Evolutionary conservation across 2,888 invertebrate species (phyloP).

Genomic region (Oscheius sp.): DNA sequence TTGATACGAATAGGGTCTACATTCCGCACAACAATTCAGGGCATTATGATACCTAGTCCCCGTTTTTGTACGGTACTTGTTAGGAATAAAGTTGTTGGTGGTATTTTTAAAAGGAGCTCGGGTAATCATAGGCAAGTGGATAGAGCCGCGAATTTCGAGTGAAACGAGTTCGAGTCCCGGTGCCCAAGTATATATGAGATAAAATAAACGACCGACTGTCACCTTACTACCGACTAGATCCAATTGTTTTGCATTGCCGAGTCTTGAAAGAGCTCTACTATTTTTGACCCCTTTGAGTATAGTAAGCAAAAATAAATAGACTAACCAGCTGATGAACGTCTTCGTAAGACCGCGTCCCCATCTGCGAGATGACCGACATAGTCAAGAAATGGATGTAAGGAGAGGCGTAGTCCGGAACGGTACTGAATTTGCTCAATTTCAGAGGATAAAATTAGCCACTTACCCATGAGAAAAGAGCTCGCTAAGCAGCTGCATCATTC

Average conservation of each 20-base stretch:
- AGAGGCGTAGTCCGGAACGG: slow-evolving; percentile 49
- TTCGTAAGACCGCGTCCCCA: slow-evolving; percentile 59
- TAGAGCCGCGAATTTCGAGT: too few species aligned
- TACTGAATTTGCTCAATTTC: slow-evolving; percentile 18
- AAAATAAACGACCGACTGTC: too few species aligned
- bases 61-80: too few species aligned
- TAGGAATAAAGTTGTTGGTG: not conserved
- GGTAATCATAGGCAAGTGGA: too few species aligned
- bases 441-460: not conserved
- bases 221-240: too few species aligned
- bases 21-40: slow-evolving; percentile 36
- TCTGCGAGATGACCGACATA: slow-evolving; percentile 61
- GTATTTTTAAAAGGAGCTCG: too few species aligned
- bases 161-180: too few species aligned
- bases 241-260: too few species aligned
- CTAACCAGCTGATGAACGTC: slow-evolving; percentile 64
- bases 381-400: slow-evolving; percentile 63
- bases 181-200: too few species aligned
- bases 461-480: slow-evolving; percentile 55
- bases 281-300: too few species aligned
- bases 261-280: too few species aligned
- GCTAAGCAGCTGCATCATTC: slow-evolving; percentile 58
- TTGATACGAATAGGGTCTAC: slow-evolving; percentile 16
- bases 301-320: not conserved
- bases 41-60: slow-evolving; percentile 34